A percentile compares a stretch with the other conserved stretches of the same genome.
phyloP scores from a whole-genome alignment of 92 coral and sea anemone genomes.

The Porites cylindrica region DNA sequence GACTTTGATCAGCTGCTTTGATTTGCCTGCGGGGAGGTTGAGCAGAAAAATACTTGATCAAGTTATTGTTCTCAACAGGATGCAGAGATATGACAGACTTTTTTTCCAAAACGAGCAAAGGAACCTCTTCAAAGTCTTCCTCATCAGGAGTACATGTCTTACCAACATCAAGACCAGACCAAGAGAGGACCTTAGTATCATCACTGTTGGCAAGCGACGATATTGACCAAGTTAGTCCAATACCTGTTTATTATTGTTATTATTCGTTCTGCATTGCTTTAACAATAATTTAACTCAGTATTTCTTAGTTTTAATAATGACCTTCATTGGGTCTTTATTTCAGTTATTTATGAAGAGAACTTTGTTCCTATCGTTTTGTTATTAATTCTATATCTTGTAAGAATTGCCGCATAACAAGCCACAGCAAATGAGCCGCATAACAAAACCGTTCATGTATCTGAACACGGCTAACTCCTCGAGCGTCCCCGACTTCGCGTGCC shows the following conservation, averaged over 20 bases:
- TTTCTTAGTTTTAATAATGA: too few species aligned
- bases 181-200: slow-evolving; percentile 14
- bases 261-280: neutral
- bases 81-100: slow-evolving; percentile 9
- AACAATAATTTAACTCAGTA: too few species aligned
- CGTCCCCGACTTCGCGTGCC: too few species aligned
- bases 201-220: slow-evolving; percentile 19
- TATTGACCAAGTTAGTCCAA: slow-evolving; percentile 12
- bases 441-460: too few species aligned
- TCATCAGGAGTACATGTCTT: slow-evolving; percentile 14
- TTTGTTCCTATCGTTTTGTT: too few species aligned
- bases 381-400: too few species aligned
- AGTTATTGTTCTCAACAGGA: neutral
- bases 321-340: too few species aligned
- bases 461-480: too few species aligned
- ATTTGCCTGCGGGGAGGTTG: neutral
- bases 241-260: slow-evolving; percentile 16
- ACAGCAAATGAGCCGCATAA: too few species aligned
- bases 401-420: too few species aligned
- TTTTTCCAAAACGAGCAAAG: slow-evolving; percentile 19
- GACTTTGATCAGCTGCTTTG: too few species aligned
- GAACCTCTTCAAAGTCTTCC: slow-evolving; percentile 9
- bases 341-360: too few species aligned
- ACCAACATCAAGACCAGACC: slow-evolving; percentile 6
- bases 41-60: slow-evolving; percentile 8